Conservation (phyloP, 2,888 invertebrate genomes). For the Galeopsomyia nigrocyanea region DNA sequence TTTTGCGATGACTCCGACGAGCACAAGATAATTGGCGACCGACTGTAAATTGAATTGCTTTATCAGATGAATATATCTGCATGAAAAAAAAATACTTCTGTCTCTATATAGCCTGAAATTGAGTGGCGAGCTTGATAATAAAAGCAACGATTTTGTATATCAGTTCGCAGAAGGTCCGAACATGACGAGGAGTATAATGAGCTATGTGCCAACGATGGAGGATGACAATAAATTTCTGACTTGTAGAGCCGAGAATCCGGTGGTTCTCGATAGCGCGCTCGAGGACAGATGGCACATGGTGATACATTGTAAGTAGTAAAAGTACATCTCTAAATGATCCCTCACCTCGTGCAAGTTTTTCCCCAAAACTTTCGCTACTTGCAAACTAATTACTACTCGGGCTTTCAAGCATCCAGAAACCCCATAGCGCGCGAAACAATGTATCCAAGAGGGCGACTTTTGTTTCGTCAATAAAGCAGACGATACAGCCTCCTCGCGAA, state of each 20-base stretch:
- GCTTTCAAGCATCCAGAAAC: no score
- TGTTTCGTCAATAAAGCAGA: no score
- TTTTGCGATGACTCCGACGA: no score
- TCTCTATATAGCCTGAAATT: background rate
- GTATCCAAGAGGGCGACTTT: no score
- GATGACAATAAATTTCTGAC: constrained; percentile 91
- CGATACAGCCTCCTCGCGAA: no score
- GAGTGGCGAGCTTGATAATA: background rate
- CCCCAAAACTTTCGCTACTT: no score
- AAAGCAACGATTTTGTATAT: background rate
- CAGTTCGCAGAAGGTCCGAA: constrained; percentile 80
- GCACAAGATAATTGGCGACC: no score
- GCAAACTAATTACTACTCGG: no score
- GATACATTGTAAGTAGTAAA: constrained; percentile 84
- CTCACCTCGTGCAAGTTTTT: no score
- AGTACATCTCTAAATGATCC: no score
- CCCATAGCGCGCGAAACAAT: no score
- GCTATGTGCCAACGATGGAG: constrained; percentile 85
- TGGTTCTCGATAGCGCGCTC: constrained; percentile 83
- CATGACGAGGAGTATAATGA: constrained; percentile 83
- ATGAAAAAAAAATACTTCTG: constrained; percentile 53
- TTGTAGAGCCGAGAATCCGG: constrained; percentile 89
- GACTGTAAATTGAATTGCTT: no score
- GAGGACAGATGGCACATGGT: constrained; percentile 89
- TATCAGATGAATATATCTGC: background rate